Percentiles rank a stretch among this genome's conserved stretches.
phyloP scores from a whole-genome alignment of 1,140 invertebrate genomes.

The Monomorium pharaonis region DNA sequence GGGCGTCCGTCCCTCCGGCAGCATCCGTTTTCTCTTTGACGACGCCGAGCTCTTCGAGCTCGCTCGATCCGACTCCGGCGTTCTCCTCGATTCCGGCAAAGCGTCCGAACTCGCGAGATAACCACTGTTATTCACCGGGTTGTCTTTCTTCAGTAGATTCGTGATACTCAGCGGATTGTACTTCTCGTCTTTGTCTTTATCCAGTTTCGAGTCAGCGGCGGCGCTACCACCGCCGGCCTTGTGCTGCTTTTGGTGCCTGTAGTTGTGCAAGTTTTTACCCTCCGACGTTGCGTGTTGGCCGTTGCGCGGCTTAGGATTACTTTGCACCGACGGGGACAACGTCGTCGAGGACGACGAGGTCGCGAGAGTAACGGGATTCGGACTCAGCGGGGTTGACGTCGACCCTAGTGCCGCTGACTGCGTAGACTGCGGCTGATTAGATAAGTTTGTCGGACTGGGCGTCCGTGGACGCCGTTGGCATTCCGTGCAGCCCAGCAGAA shows the following conservation, averaged over 20 bases:
- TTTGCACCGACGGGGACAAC: conserved; percentile 74
- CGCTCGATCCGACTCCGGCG: conserved; percentile 80
- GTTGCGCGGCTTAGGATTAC: conserved; percentile 76
- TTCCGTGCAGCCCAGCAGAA: conserved; percentile 96
- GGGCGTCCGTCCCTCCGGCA: conserved; percentile 81
- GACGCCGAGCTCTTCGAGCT: conserved; percentile 81
- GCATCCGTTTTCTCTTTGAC: conserved; percentile 83
- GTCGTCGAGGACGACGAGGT: conserved; percentile 72
- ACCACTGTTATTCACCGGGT: conserved; percentile 76
- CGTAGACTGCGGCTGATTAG: conserved; percentile 71
- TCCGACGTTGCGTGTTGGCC: conserved; percentile 73
- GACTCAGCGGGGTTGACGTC: conserved; percentile 56
- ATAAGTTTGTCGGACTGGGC: conserved; percentile 85
- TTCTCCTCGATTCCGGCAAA: conserved; percentile 77
- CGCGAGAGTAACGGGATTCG: conserved; percentile 58
- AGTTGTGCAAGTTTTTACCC: conserved; percentile 79
- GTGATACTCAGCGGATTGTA: conserved; percentile 89
- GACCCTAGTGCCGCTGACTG: conserved; percentile 55
- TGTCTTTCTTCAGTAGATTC: conserved; percentile 89
- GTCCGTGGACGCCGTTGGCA: conserved; percentile 95
- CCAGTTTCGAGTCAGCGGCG: conserved; percentile 47
- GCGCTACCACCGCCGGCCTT: background rate
- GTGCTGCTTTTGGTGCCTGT: conserved; percentile 77
- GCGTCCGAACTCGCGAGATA: conserved; percentile 62
- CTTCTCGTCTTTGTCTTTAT: conserved; percentile 85